A percentile compares a stretch with the other conserved stretches of the same genome.
Evolutionary conservation across 1,140 invertebrate species (phyloP).

Genomic region (Drosophila neocordata): DNA sequence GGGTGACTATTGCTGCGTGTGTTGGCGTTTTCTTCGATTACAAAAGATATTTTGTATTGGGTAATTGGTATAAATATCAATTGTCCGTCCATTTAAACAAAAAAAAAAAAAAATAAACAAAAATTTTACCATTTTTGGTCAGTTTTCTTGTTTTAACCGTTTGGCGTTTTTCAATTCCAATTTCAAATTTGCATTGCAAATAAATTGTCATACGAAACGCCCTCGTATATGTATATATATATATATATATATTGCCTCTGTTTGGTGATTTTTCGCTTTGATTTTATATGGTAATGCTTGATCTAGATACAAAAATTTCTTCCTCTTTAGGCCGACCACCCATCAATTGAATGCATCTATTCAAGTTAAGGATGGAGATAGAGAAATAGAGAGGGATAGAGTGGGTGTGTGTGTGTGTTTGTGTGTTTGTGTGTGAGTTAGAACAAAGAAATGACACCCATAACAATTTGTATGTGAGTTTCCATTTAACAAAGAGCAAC

Average conservation of each 20-base stretch:
- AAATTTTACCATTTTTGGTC: constrained; percentile 49
- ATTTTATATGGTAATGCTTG: constrained; percentile 47
- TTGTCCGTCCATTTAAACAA: constrained; percentile 58
- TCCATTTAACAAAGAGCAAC: constrained; percentile 1
- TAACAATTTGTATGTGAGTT: constrained; percentile 19
- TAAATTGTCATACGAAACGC: constrained; percentile 69
- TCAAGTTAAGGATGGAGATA: constrained; percentile 23
- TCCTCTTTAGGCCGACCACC: constrained; percentile 16
- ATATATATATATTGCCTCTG: constrained; percentile 8
- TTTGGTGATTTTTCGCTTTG: constrained; percentile 2
- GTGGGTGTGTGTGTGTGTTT: too few relatives aligned
- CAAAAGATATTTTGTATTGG: constrained; percentile 35
- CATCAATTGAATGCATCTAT: constrained; percentile 35
- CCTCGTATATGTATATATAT: constrained; percentile 29
- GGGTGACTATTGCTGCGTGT: constrained; percentile 46
- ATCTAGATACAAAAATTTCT: constrained; percentile 38
- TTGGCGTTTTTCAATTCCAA: background rate
- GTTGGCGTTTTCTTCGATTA: constrained; percentile 48
- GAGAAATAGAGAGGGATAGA: too few relatives aligned
- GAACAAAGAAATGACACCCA: constrained; percentile 60
- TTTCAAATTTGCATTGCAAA: constrained; percentile 69
- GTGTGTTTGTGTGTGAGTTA: background rate
- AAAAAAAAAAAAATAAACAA: too few relatives aligned
- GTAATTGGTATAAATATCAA: constrained; percentile 75
- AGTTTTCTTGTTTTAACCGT: background rate